Percentiles rank a stretch among this genome's conserved stretches.
phyloP scores from a whole-genome alignment of 2,113 vertebrate species.

The Passer montanus region DNA sequence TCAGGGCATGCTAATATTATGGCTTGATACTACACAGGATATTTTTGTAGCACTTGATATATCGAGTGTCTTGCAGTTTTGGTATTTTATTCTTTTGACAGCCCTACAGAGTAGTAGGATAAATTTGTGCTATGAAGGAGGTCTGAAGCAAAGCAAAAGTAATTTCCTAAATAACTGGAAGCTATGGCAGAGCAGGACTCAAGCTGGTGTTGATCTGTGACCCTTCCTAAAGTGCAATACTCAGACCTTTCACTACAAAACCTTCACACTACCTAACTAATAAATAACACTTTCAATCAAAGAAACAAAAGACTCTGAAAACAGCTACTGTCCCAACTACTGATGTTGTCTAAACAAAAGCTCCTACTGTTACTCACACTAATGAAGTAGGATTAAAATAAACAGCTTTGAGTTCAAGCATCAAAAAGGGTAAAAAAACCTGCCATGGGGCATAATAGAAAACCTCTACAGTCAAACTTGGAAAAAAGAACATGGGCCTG shows the following conservation, averaged over 20 bases:
- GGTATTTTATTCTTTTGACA: background rate
- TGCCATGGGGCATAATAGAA: background rate
- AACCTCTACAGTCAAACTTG: background rate
- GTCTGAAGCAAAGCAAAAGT: background rate
- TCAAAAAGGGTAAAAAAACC: background rate
- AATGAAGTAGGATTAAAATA: background rate
- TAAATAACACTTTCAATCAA: background rate
- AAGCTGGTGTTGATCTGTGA: background rate
- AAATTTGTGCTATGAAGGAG: background rate
- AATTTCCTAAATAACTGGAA: background rate
- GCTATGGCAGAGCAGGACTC: background rate
- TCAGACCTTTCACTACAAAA: background rate
- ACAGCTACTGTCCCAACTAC: background rate
- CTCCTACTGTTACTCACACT: background rate
- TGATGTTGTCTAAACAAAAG: background rate
- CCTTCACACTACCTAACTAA: background rate
- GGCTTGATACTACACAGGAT: slow-evolving; percentile 39
- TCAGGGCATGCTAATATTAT: slow-evolving; percentile 24
- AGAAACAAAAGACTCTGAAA: background rate
- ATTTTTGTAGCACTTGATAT: slow-evolving; percentile 37
- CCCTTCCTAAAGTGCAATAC: background rate
- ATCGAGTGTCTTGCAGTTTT: background rate
- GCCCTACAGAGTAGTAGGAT: background rate
- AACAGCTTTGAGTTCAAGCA: background rate
- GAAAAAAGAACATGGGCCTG: background rate